A percentile compares a stretch with the other conserved stretches of the same genome.
These are phyloP conservation scores for Hydractinia symbiolongicarpus DNA, from an alignment of 30 jellyfish, hydroid and myxozoan species.

Conservation along the genomic window DNA sequence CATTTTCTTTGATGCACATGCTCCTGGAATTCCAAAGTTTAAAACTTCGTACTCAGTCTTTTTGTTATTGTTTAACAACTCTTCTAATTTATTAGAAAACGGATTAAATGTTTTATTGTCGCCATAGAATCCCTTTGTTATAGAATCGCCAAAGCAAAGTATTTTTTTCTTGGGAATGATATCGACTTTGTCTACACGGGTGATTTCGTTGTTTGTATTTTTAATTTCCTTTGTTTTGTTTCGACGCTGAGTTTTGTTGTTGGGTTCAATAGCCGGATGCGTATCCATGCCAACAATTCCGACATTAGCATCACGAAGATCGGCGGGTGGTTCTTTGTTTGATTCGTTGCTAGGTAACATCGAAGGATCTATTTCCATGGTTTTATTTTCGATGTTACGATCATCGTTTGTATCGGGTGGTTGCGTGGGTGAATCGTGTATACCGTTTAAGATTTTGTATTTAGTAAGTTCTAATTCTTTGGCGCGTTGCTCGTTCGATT, in stretches of 20 bases:
- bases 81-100: slow-evolving; percentile 35
- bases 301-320: slow-evolving; percentile 8
- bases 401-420: slow-evolving; percentile 22
- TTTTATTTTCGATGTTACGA: slow-evolving; percentile 15
- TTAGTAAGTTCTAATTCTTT: slow-evolving; percentile 18
- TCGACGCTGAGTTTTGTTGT: background rate
- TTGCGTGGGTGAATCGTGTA: slow-evolving; percentile 17
- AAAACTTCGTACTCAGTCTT: slow-evolving; percentile 20
- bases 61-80: slow-evolving; percentile 24
- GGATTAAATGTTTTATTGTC: slow-evolving; percentile 56
- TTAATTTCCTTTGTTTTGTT: slow-evolving; percentile 1
- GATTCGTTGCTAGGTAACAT: background rate
- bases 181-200: background rate
- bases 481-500: slow-evolving; percentile 17
- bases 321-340: slow-evolving; percentile 2
- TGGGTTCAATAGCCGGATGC: slow-evolving; percentile 26
- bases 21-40: slow-evolving; percentile 66
- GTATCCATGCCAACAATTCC: slow-evolving; percentile 23
- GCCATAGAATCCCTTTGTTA: slow-evolving; percentile 71
- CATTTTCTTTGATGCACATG: slow-evolving; percentile 66
- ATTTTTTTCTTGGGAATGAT: slow-evolving; percentile 16
- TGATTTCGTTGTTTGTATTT: background rate
- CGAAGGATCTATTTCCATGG: slow-evolving; percentile 26
- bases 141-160: slow-evolving; percentile 81
- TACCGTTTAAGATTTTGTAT: slow-evolving; percentile 19